These are phyloP conservation scores for Liparis tanakae DNA, from an alignment of 2,797 vertebrate genomes.

Conservation along the genomic window DNA sequence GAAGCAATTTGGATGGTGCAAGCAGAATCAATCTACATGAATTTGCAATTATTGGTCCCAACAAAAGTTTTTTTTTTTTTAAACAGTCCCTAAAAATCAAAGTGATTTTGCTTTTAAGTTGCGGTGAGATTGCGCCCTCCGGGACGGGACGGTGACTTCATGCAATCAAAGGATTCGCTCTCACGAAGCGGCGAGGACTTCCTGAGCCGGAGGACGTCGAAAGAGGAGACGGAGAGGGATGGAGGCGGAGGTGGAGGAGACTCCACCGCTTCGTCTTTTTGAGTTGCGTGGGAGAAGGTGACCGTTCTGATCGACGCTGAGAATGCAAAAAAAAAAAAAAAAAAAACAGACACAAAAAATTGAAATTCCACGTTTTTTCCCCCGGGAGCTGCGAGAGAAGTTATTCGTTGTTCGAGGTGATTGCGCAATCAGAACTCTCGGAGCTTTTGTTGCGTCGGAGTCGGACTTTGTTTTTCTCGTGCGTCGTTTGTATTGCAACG, in stretches of 20 bases:
- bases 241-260: conserved; percentile 46
- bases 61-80: background rate
- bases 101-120: conserved; percentile 36
- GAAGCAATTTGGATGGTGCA: background rate
- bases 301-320: conserved; percentile 75
- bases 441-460: conserved; percentile 41
- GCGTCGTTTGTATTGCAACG: background rate
- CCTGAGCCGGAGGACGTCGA: conserved; percentile 39
- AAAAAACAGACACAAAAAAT: conserved; percentile 18
- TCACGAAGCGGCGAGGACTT: conserved; percentile 23
- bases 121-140: conserved; percentile 42
- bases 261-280: conserved; percentile 69
- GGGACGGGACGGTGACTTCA: conserved; percentile 12
- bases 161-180: conserved; percentile 17
- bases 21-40: conserved; percentile 20
- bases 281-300: conserved; percentile 58
- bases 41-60: conserved; percentile 6
- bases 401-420: conserved; percentile 58
- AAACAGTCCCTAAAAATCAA: conserved; percentile 20
- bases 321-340: conserved; percentile 67
- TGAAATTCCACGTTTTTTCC: conserved; percentile 49
- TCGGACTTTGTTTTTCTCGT: conserved; percentile 5
- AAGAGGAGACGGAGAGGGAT: conserved; percentile 39
- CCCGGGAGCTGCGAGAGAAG: conserved; percentile 66
- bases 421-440: conserved; percentile 74